Percentiles rank a stretch among this genome's conserved stretches.
Evolutionary conservation across 2,113 vertebrate species (phyloP).

Genomic region (Gobius niger): DNA sequence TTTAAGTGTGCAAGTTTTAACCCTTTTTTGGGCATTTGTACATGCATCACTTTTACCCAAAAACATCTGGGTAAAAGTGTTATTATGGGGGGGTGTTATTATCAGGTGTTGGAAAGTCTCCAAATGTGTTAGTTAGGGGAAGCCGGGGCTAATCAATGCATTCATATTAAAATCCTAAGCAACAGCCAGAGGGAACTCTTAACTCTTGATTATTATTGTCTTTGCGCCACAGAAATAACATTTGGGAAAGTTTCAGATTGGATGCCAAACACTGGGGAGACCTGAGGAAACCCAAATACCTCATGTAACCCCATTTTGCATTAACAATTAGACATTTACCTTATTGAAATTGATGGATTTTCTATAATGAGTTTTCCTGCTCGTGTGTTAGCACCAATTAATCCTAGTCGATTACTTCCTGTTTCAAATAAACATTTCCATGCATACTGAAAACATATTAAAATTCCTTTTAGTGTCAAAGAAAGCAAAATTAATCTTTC

Average conservation of each 20-base stretch:
- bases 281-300: conserved; percentile 14
- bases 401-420: neutral
- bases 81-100: conserved; percentile 53
- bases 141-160: conserved; percentile 54
- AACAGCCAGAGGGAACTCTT: conserved; percentile 42
- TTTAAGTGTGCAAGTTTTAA: too few relatives aligned
- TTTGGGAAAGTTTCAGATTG: conserved; percentile 17
- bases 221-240: conserved; percentile 37
- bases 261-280: conserved; percentile 10
- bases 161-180: conserved; percentile 64
- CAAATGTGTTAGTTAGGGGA: conserved; percentile 48
- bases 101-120: conserved; percentile 43
- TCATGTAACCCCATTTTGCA: neutral
- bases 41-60: too few relatives aligned
- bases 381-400: neutral
- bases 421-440: neutral
- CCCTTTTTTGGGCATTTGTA: too few relatives aligned
- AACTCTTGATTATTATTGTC: conserved; percentile 34
- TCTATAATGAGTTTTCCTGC: conserved; percentile 1
- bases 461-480: neutral
- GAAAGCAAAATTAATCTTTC: too few relatives aligned
- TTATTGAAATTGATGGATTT: neutral
- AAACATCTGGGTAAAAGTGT: too few relatives aligned
- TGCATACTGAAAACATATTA: neutral
- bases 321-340: conserved; percentile 1